phyloP scores from a whole-genome alignment of 2,113 vertebrate species.

The Galbula dea region DNA sequence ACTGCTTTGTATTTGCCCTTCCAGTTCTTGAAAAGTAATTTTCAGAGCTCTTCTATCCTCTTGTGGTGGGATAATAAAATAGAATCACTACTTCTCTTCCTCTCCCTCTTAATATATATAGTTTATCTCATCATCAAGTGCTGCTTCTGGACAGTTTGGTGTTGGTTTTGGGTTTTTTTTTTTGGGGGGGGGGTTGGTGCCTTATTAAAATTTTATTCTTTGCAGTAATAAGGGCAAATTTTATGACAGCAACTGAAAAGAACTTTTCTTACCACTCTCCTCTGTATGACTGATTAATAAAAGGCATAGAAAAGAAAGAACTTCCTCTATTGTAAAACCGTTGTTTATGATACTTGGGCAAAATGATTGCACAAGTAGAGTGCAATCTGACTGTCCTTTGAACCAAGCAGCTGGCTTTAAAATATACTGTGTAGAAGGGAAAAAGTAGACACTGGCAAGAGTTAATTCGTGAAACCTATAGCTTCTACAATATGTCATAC shows the following conservation, averaged over 20 bases:
- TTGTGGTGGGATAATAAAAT: constrained; percentile 40
- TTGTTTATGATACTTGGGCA: not conserved
- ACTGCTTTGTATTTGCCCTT: not conserved
- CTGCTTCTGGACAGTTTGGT: rapidly evolving
- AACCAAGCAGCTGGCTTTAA: not conserved
- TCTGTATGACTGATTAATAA: not conserved
- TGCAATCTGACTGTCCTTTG: not conserved
- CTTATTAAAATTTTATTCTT: not conserved
- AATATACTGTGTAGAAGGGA: not conserved
- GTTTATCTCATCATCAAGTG: not conserved
- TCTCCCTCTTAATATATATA: not conserved
- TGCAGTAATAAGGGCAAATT: not conserved
- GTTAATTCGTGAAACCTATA: constrained; percentile 12
- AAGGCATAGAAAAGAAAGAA: not conserved
- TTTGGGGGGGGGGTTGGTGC: no score
- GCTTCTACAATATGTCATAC: not conserved
- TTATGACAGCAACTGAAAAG: not conserved
- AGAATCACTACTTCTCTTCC: not conserved
- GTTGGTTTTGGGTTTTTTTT: not conserved
- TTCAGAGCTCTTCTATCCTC: constrained; percentile 51
- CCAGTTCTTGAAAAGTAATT: not conserved
- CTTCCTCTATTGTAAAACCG: not conserved
- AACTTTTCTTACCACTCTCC: not conserved
- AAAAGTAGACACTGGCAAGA: not conserved
- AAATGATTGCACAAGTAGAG: no score